These are phyloP conservation scores for Eucriotettix oculatus DNA, from an alignment of 2,888 invertebrate species.

Conservation along the genomic window DNA sequence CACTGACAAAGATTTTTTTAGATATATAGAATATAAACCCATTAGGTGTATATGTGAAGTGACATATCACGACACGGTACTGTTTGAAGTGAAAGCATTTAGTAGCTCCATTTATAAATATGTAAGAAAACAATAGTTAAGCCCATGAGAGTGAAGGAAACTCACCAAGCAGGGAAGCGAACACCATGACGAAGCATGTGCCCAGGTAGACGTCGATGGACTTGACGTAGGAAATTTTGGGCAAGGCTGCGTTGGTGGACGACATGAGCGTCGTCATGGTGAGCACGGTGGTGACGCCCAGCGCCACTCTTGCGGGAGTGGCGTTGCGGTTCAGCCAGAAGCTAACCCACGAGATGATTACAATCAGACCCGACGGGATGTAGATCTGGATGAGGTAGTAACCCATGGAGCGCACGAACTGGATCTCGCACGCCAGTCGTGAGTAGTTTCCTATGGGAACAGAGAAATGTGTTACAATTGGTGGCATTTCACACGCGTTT, in stretches of 20 bases:
- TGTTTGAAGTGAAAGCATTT: too few relatives aligned
- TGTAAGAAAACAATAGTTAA: too few relatives aligned
- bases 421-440: conserved; percentile 88
- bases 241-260: conserved; percentile 88
- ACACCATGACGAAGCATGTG: conserved; percentile 98
- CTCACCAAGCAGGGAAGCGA: conserved; percentile 89
- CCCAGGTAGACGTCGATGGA: conserved; percentile 94
- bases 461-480: too few relatives aligned
- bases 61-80: too few relatives aligned
- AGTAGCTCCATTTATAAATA: too few relatives aligned
- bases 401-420: conserved; percentile 94
- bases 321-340: conserved; percentile 94
- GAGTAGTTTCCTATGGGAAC: conserved; percentile 74
- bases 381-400: conserved; percentile 98
- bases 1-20: too few relatives aligned
- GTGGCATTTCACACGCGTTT: too few relatives aligned
- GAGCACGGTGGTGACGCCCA: conserved; percentile 89
- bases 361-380: conserved; percentile 92
- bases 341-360: conserved; percentile 94
- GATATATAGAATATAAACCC: too few relatives aligned
- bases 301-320: conserved; percentile 82
- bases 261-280: conserved; percentile 98
- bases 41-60: too few relatives aligned
- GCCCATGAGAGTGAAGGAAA: conserved; percentile 8
- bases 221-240: conserved; percentile 96